A percentile compares a stretch with the other conserved stretches of the same genome.
phyloP scores from a whole-genome alignment of 37 sponge, comb jelly and placozoan genomes.

The Cliona cf. orientalis region DNA sequence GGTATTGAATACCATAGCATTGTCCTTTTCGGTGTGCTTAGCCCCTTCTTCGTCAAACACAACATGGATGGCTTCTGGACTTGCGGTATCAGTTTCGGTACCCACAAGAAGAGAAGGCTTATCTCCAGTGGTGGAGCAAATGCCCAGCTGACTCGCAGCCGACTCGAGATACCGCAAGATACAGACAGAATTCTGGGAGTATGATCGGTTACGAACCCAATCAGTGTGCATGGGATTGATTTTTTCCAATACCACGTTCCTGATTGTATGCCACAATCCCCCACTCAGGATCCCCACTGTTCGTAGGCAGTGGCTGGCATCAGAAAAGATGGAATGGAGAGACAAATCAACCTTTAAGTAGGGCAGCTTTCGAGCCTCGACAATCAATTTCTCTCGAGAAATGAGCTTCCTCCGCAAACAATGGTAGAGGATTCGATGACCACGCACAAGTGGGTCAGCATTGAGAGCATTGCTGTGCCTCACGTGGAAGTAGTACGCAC shows the following conservation, averaged over 20 bases:
- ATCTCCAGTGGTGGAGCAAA: not conserved
- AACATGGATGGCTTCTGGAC: constrained; percentile 1
- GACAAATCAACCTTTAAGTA: constrained; percentile 18
- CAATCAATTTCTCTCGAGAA: not conserved
- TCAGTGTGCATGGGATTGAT: not conserved
- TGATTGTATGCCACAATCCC: not conserved
- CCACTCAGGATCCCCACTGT: not conserved
- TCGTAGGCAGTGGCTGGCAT: not conserved
- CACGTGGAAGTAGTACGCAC: constrained; percentile 2
- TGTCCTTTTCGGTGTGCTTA: constrained; percentile 4
- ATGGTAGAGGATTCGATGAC: not conserved
- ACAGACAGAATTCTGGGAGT: not conserved
- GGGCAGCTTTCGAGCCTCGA: not conserved
- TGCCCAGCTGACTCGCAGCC: not conserved
- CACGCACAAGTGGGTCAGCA: not conserved
- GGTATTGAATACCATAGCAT: not conserved
- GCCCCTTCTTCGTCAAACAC: constrained; percentile 17
- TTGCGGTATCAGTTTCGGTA: not conserved
- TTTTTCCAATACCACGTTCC: constrained; percentile 1
- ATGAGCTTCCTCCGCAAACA: not conserved
- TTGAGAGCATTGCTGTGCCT: constrained; percentile 7
- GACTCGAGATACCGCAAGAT: constrained; percentile 13
- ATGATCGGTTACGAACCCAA: constrained; percentile 9
- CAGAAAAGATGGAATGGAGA: not conserved
- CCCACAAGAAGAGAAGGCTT: constrained; percentile 7